Evolutionary conservation across 1,140 invertebrate genomes (phyloP).

Genomic region (Drosophila obscura): DNA sequence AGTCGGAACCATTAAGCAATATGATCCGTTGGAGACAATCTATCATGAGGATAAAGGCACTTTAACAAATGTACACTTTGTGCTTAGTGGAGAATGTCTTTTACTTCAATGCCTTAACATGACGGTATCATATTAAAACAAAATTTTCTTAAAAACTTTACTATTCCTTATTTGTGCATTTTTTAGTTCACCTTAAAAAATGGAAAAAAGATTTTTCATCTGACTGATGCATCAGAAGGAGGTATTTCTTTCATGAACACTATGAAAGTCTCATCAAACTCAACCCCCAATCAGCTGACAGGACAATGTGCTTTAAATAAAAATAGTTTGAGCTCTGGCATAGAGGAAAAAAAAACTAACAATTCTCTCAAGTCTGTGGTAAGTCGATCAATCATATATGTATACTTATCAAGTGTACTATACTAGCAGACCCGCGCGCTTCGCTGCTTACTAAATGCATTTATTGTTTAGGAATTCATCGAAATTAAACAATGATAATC

Average conservation of each 20-base stretch:
- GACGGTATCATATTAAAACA: slow-evolving; percentile 32
- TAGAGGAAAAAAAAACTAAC: background rate
- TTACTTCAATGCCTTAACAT: slow-evolving; percentile 75
- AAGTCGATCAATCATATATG: background rate
- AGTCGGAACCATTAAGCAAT: slow-evolving; percentile 58
- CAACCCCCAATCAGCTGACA: background rate
- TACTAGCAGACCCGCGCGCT: no score
- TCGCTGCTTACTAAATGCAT: no score
- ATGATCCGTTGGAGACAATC: slow-evolving; percentile 69
- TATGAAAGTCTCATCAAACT: background rate
- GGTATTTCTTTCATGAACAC: slow-evolving; percentile 2
- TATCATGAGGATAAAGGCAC: slow-evolving; percentile 64
- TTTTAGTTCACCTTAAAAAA: slow-evolving; percentile 32
- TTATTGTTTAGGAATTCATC: no score
- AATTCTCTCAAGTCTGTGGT: slow-evolving; percentile 1
- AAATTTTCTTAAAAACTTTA: background rate
- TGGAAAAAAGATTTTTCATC: slow-evolving; percentile 26
- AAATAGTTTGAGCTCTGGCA: background rate
- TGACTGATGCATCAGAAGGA: background rate
- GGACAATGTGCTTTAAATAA: background rate
- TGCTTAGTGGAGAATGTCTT: slow-evolving; percentile 77
- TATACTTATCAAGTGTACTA: no score
- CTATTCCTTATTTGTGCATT: background rate
- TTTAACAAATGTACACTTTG: slow-evolving; percentile 71
- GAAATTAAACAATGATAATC: no score